Evolutionary conservation across 2,797 vertebrate species (phyloP).

Genomic region (Pygocentrus nattereri): DNA sequence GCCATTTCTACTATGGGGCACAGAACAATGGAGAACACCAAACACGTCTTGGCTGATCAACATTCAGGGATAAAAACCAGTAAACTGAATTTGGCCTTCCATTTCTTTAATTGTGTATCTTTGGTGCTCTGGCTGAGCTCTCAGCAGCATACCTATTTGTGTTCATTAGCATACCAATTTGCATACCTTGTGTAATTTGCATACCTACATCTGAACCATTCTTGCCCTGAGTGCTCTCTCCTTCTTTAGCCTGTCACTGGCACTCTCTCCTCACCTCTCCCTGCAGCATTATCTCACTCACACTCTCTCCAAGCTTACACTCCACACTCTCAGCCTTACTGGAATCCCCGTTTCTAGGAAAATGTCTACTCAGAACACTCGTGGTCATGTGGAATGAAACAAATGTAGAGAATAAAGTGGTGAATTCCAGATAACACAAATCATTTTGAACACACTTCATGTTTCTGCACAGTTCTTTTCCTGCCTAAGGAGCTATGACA

Average conservation of each 20-base stretch:
- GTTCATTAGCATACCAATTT: background rate
- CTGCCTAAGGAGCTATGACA: background rate
- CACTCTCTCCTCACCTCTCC: background rate
- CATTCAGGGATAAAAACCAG: background rate
- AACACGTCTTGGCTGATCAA: background rate
- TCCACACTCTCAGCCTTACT: background rate
- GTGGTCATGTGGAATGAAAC: background rate
- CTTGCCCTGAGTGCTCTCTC: background rate
- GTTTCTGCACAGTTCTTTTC: background rate
- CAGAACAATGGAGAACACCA: too few relatives aligned
- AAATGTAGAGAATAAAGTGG: background rate
- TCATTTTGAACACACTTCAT: too few relatives aligned
- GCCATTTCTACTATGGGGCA: too few relatives aligned
- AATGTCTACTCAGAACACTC: background rate
- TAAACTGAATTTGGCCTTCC: background rate
- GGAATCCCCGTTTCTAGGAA: background rate
- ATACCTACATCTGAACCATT: background rate
- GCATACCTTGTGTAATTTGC: slow-evolving; percentile 1
- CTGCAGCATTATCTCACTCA: background rate
- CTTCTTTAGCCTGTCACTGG: slow-evolving; percentile 7
- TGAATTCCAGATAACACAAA: background rate
- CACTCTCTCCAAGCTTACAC: background rate
- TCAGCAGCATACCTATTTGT: background rate
- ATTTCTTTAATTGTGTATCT: background rate
- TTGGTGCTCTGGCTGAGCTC: background rate